These are phyloP conservation scores for Conomelus anceps DNA, from an alignment of 2,888 invertebrate genomes.

Conservation along the genomic window DNA sequence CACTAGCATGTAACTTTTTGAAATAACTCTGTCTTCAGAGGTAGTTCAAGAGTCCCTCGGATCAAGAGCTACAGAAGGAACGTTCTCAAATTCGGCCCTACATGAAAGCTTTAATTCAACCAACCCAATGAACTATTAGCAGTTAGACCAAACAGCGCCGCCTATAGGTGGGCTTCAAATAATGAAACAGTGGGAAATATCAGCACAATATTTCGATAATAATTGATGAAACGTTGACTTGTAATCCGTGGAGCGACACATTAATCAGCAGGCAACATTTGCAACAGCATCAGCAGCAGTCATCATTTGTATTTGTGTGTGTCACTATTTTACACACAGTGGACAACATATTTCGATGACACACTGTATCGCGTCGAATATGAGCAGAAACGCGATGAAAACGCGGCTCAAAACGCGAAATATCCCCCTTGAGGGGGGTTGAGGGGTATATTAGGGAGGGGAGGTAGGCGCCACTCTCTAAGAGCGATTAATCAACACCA, in stretches of 20 bases:
- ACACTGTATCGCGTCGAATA: neutral
- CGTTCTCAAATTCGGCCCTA: too few species aligned
- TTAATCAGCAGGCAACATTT: neutral
- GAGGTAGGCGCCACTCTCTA: neutral
- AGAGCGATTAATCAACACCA: neutral
- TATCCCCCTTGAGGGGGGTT: neutral
- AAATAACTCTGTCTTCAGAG: too few species aligned
- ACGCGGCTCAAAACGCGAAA: neutral
- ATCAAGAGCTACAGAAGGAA: too few species aligned
- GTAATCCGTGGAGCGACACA: neutral
- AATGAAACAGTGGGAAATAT: neutral
- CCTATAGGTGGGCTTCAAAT: neutral
- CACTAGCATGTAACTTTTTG: too few species aligned
- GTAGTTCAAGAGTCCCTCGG: too few species aligned
- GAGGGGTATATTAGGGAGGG: neutral
- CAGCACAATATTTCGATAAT: neutral
- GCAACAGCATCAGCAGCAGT: neutral
- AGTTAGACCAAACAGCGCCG: neutral
- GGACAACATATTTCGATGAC: neutral
- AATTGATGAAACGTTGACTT: neutral
- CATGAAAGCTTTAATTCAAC: neutral
- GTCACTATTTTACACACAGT: neutral
- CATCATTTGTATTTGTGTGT: neutral
- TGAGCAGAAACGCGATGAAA: neutral
- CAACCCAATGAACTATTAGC: neutral